Evolutionary conservation across 2,113 vertebrate genomes (phyloP).

Genomic region (Stigmatopora nigra): DNA sequence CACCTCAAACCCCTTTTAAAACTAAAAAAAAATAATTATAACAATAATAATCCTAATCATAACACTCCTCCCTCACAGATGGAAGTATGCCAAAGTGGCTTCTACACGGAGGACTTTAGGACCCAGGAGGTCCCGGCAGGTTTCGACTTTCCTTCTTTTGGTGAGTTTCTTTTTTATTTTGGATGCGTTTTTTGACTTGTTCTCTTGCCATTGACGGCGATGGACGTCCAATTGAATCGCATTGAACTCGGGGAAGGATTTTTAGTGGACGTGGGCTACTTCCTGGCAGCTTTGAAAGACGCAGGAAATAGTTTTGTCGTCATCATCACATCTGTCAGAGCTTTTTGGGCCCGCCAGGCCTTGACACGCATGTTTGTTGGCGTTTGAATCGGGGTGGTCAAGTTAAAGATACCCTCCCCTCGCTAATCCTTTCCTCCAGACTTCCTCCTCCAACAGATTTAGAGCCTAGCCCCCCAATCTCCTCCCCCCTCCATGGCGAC

Average conservation of each 20-base stretch:
- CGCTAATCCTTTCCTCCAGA: slow-evolving; percentile 77
- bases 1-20: neutral
- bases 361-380: slow-evolving; percentile 52
- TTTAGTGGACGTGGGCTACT: slow-evolving; percentile 37
- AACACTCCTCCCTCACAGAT: slow-evolving; percentile 46
- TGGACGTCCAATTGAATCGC: neutral
- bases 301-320: slow-evolving; percentile 62
- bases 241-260: no score
- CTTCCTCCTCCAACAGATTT: slow-evolving; percentile 74
- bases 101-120: slow-evolving; percentile 70
- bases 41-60: neutral
- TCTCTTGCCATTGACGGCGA: neutral
- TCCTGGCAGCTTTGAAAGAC: slow-evolving; percentile 62
- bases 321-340: slow-evolving; percentile 61
- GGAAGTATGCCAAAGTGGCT: slow-evolving; percentile 70
- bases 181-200: neutral
- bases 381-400: slow-evolving; percentile 50
- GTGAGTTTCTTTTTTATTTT: slow-evolving; percentile 49
- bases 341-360: slow-evolving; percentile 41
- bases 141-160: slow-evolving; percentile 71
- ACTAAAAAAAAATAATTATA: neutral
- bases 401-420: slow-evolving; percentile 62
- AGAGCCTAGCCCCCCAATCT: slow-evolving; percentile 39
- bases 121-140: slow-evolving; percentile 73
- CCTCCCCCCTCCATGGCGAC: slow-evolving; percentile 60